A percentile compares a stretch with the other conserved stretches of the same genome.
These are phyloP conservation scores for Scalopus aquaticus DNA, from an alignment of 2,113 vertebrate species.

Conservation along the genomic window DNA sequence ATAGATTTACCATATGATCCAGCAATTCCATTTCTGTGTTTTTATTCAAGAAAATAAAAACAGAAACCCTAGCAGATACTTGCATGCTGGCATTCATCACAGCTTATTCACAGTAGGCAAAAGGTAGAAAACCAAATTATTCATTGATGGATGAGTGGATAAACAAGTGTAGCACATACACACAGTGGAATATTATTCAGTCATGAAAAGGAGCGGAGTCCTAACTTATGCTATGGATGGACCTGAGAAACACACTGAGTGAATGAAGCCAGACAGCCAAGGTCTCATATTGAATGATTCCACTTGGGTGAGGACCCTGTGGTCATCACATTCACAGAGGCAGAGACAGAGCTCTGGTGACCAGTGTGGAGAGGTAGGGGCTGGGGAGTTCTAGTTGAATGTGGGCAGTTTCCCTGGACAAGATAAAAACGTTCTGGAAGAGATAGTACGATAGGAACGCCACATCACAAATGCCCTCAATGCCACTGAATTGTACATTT, in stretches of 20 bases:
- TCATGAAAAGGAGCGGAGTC: not conserved
- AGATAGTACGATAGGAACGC: fast-evolving
- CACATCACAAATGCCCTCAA: not conserved
- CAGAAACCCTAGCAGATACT: not conserved
- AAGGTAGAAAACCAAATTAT: not conserved
- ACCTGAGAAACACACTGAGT: not conserved
- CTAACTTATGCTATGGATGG: not conserved
- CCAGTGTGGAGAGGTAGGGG: not conserved
- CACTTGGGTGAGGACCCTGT: not conserved
- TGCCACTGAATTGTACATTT: not conserved
- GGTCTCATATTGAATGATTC: not conserved
- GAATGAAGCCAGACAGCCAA: not conserved
- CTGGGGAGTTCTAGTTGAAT: not conserved
- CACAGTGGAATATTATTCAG: not conserved
- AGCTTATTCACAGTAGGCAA: not conserved
- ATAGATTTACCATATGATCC: not conserved
- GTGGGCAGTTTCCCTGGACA: not conserved
- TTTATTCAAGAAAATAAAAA: not conserved
- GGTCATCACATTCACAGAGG: not conserved
- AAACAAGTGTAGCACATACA: not conserved
- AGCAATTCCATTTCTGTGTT: not conserved
- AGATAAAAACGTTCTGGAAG: not conserved
- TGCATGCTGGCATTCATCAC: not conserved
- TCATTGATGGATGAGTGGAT: not conserved
- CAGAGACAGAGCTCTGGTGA: not conserved